A percentile compares a stretch with the other conserved stretches of the same genome.
Evolutionary conservation across 2,888 invertebrate genomes (phyloP).

Genomic region (Ectropis crepuscularia): DNA sequence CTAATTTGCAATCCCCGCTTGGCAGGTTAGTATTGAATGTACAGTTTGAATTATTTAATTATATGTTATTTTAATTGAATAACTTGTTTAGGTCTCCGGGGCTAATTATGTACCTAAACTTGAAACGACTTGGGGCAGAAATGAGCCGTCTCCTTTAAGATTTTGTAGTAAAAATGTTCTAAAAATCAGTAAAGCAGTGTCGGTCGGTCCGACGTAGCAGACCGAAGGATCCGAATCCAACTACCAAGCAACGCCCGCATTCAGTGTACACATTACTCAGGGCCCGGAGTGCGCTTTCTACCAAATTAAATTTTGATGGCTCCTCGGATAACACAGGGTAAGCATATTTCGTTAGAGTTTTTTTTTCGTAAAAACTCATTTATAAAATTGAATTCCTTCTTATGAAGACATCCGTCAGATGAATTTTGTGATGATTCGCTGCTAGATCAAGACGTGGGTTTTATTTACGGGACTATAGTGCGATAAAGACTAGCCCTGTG

Average conservation of each 20-base stretch:
- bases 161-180: too few relatives aligned
- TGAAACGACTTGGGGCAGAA: too few relatives aligned
- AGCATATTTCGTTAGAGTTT: slow-evolving; percentile 55
- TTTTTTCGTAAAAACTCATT: slow-evolving; percentile 54
- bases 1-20: too few relatives aligned
- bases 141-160: too few relatives aligned
- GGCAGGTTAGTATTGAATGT: too few relatives aligned
- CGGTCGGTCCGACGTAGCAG: slow-evolving; percentile 34
- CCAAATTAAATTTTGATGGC: slow-evolving; percentile 79
- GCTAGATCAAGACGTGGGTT: slow-evolving; percentile 2
- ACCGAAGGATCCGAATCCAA: slow-evolving; percentile 28
- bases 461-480: background rate
- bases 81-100: too few relatives aligned
- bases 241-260: slow-evolving; percentile 51
- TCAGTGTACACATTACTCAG: slow-evolving; percentile 69
- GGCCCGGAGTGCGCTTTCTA: slow-evolving; percentile 70
- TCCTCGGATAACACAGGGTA: slow-evolving; percentile 63
- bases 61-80: too few relatives aligned
- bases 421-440: slow-evolving; percentile 25
- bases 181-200: too few relatives aligned
- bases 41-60: too few relatives aligned
- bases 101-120: too few relatives aligned
- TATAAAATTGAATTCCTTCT: slow-evolving; percentile 54
- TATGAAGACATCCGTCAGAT: slow-evolving; percentile 34
- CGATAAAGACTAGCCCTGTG: too few relatives aligned